Percentiles rank a stretch among this genome's conserved stretches.
Conservation (phyloP, 2,113 vertebrate genomes). For the Camelus bactrianus region DNA sequence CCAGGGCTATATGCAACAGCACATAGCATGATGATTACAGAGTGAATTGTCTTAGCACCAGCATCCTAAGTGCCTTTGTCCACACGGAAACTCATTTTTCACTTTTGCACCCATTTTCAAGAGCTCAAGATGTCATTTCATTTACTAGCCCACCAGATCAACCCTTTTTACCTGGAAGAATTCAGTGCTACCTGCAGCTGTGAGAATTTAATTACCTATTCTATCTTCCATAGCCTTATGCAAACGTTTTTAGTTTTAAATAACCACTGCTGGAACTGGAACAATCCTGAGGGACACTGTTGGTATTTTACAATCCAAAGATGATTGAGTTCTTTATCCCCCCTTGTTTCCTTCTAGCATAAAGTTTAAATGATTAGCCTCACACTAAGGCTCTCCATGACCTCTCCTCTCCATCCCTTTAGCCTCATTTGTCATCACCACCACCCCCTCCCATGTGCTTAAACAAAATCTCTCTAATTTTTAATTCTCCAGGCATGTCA, state of each 20-base stretch:
- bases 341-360: background rate
- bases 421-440: background rate
- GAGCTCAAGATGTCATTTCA: background rate
- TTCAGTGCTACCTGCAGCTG: background rate
- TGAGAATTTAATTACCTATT: conserved; percentile 30
- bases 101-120: background rate
- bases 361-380: background rate
- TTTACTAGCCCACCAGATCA: background rate
- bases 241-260: background rate
- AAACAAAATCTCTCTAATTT: background rate
- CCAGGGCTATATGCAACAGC: background rate
- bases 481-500: background rate
- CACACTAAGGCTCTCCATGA: background rate
- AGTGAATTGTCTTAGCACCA: background rate
- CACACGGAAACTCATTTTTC: background rate
- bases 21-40: background rate
- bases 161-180: background rate
- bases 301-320: background rate
- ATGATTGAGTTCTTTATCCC: background rate
- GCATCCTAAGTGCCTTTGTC: background rate
- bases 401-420: background rate
- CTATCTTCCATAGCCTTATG: background rate
- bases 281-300: background rate
- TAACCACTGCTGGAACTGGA: background rate
- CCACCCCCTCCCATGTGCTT: background rate